phyloP scores from a whole-genome alignment of 2,888 invertebrate genomes.

The Spilosoma lubricipeda region DNA sequence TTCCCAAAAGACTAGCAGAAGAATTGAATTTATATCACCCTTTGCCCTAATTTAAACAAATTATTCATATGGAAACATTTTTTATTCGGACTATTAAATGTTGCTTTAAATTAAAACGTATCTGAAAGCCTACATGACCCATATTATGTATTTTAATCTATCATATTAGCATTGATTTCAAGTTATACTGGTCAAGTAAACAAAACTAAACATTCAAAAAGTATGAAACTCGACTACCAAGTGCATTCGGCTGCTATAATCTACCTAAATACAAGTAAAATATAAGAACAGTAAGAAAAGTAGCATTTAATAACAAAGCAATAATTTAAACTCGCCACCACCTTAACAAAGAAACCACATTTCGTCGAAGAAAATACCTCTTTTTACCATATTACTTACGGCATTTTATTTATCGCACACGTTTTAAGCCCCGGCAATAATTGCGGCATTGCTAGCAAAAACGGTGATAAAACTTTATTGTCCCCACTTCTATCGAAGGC shows the following conservation, averaged over 20 bases:
- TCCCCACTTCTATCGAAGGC: constrained; percentile 5
- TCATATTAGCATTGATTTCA: background rate
- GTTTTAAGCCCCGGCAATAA: constrained; percentile 7
- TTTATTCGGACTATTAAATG: too few relatives aligned
- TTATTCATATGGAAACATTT: too few relatives aligned
- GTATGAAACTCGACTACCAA: background rate
- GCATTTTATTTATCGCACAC: constrained; percentile 15
- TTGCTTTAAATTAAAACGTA: background rate
- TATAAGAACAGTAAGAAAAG: background rate
- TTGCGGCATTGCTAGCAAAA: constrained; percentile 13
- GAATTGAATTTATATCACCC: background rate
- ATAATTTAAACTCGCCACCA: constrained; percentile 1
- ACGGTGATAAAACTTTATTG: constrained; percentile 13
- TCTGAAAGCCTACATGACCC: background rate
- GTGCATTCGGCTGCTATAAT: background rate
- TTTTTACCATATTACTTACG: constrained; percentile 12
- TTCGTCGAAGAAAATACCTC: constrained; percentile 2
- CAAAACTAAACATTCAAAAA: too few relatives aligned
- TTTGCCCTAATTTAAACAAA: background rate
- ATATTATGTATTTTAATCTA: background rate
- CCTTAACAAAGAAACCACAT: constrained; percentile 4
- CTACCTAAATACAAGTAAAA: background rate
- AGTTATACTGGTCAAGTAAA: background rate
- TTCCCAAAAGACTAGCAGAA: too few relatives aligned
- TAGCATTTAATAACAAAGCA: background rate